Base-by-base conservation (phyloP, 2,888 invertebrate species). In the Cactoblastis cactorum region DNA sequence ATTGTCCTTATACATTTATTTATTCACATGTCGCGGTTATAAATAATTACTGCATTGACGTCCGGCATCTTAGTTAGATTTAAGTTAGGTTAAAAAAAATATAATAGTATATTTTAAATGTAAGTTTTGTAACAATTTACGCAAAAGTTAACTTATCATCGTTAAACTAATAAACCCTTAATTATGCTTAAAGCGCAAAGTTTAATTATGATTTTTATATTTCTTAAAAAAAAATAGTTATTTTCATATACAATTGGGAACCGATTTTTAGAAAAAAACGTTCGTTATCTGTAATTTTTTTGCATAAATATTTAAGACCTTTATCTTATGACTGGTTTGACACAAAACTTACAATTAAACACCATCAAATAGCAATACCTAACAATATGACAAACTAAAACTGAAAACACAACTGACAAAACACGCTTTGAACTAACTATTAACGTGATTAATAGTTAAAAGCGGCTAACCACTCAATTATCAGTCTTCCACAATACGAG, bases 381-480 rank as follows among this genome's bases (percentile, higher is more conserved):
- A 1, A 35, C 9, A 24, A 14, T 43, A 22, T 28, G 8, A 19
- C 1, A 28, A 28, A 28, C 28, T 28, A 12, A 41, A 59, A 53
- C 19, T 58, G 53, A 47, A 50, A 56, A 62, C 50, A 53, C 57
- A 64, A 59, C 61, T 63, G 63, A 69, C 65, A 59, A 69, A 54
- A 67, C 45, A 61, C 73, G 75, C 83, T 83, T 84, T 70, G 62
- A 61, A 63, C 59, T 62, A 71, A 72, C 76, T 83, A 81, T 87
- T 88, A 82, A 87, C 79, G 5, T 64, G 12, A 80, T 86, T 83
- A 89, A 88, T 69, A 82, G 77, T 67, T 63, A 69, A 80, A 87
- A 88, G 84, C 84, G 70, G 60, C 53, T 65, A 69, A 73, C 63
- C 60, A 68, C 24, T 68, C 61, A 62, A 59, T 51, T 59, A 62